Evolutionary conservation across 2,888 invertebrate species (phyloP).

Genomic region (Sericinus montela): DNA sequence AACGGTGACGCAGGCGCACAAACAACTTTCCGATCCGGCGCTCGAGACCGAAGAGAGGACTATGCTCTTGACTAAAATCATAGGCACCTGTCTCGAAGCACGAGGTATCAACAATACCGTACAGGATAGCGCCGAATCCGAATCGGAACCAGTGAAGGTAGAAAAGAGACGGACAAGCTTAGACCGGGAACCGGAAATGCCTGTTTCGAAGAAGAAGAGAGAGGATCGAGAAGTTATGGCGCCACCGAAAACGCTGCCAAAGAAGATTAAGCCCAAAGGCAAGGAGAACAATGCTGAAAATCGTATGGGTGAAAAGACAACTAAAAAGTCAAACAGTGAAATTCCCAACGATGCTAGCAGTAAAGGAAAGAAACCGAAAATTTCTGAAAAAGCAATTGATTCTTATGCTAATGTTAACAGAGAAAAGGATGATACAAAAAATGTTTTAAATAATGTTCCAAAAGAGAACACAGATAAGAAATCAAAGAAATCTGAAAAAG

Average conservation of each 20-base stretch:
- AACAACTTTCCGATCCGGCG: slow-evolving; percentile 47
- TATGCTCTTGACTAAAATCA: slow-evolving; percentile 47
- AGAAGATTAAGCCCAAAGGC: slow-evolving; percentile 43
- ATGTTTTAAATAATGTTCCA: no score
- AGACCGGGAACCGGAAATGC: slow-evolving; percentile 30
- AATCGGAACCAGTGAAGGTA: slow-evolving; percentile 33
- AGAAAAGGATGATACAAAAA: background rate
- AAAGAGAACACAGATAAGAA: background rate
- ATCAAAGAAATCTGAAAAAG: background rate
- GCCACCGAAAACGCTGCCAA: slow-evolving; percentile 56
- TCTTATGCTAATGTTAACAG: background rate
- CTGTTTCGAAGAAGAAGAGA: slow-evolving; percentile 25
- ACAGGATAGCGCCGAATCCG: slow-evolving; percentile 37
- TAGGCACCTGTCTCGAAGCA: slow-evolving; percentile 52
- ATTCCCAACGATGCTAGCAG: no score
- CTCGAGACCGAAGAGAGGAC: slow-evolving; percentile 57
- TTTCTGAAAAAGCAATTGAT: background rate
- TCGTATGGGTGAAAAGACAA: background rate
- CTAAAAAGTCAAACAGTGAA: background rate
- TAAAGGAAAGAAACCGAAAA: background rate
- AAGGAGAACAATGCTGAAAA: slow-evolving; percentile 28
- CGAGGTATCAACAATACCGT: slow-evolving; percentile 22
- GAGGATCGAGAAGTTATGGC: slow-evolving; percentile 48
- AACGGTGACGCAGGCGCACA: slow-evolving; percentile 45
- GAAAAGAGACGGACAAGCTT: slow-evolving; percentile 29